phyloP scores from a whole-genome alignment of 2,113 vertebrate genomes.

The Petrocephalus zakoni region DNA sequence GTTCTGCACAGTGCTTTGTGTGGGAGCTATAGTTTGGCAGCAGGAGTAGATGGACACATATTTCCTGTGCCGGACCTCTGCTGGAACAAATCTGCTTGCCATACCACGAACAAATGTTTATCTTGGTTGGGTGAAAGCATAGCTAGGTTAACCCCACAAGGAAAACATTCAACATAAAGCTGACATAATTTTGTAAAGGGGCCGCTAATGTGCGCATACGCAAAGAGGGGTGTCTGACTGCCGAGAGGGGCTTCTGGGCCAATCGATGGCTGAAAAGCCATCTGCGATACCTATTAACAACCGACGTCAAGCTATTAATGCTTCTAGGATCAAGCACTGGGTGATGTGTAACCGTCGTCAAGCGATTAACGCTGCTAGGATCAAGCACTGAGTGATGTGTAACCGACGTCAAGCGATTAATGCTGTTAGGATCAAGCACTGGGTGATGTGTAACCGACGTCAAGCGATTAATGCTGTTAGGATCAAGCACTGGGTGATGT shows the following conservation, averaged over 20 bases:
- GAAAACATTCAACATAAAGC: slow-evolving; percentile 7
- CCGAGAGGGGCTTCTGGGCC: background rate
- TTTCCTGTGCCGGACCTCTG: background rate
- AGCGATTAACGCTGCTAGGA: background rate
- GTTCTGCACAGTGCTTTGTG: background rate
- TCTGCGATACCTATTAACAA: background rate
- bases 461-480: too few relatives aligned
- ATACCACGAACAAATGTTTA: background rate
- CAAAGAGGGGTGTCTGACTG: background rate
- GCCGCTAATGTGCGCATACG: background rate
- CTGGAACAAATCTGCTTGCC: background rate
- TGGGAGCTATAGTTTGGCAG: background rate
- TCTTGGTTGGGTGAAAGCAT: slow-evolving; percentile 9
- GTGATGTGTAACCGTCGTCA: background rate
- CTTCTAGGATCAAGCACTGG: background rate
- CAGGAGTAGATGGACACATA: background rate
- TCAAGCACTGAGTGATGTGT: background rate
- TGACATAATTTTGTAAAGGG: background rate
- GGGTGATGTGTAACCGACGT: too few relatives aligned
- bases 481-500: too few relatives aligned
- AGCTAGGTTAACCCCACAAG: background rate
- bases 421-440: too few relatives aligned
- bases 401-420: too few relatives aligned
- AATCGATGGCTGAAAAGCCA: background rate
- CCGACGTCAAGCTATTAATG: background rate